Conservation (phyloP, 2,888 invertebrate species). For the Strigamia maritima region DNA sequence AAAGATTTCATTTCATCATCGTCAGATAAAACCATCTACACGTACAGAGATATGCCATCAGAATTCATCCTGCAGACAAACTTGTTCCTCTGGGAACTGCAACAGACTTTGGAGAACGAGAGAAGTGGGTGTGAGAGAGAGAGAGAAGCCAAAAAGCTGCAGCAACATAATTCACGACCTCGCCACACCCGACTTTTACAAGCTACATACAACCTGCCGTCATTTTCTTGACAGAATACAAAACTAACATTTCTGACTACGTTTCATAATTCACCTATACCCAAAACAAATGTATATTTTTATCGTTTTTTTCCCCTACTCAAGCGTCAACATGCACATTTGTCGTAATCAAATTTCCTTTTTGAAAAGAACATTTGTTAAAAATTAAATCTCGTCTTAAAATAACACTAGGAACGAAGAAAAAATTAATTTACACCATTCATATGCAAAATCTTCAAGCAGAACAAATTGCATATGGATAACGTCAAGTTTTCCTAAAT, state of each 20-base stretch:
- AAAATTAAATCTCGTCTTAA: background rate
- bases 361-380: background rate
- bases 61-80: slow-evolving; percentile 19
- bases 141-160: background rate
- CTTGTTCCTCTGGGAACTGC: background rate
- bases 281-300: background rate
- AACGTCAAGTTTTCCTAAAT: background rate
- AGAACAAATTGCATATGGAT: background rate
- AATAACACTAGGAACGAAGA: background rate
- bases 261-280: background rate
- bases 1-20: slow-evolving; percentile 13
- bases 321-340: background rate
- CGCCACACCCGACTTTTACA: slow-evolving; percentile 1
- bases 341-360: background rate
- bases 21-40: slow-evolving; percentile 19
- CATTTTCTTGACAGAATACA: slow-evolving; percentile 8
- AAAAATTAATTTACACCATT: background rate
- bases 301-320: background rate
- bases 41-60: slow-evolving; percentile 8
- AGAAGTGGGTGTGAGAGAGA: background rate
- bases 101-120: background rate
- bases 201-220: background rate
- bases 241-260: background rate
- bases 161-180: background rate
- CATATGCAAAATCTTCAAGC: background rate